Evolutionary conservation across 1,140 invertebrate genomes (phyloP).

Genomic region (Lepidurus apus): DNA sequence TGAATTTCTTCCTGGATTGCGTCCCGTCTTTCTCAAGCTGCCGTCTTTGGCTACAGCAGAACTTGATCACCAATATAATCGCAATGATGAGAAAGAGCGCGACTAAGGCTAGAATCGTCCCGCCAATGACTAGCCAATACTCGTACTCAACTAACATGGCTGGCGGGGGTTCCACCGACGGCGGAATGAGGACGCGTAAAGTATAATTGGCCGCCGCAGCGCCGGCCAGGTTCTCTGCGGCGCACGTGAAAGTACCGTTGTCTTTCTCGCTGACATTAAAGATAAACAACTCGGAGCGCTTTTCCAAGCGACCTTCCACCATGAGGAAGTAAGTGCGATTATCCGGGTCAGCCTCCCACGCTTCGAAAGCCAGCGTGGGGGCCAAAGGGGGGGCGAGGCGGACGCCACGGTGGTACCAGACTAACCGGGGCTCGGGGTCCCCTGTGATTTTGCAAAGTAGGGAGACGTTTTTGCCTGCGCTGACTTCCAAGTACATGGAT

Average conservation of each 20-base stretch:
- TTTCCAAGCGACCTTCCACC: constrained; percentile 61
- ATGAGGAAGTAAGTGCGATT: constrained; percentile 53
- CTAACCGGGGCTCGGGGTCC: constrained; percentile 66
- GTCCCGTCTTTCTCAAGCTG: constrained; percentile 20
- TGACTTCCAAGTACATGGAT: constrained; percentile 64
- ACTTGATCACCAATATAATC: constrained; percentile 54
- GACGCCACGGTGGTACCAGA: constrained; percentile 69
- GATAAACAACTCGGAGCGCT: constrained; percentile 67
- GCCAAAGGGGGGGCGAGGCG: constrained; percentile 32
- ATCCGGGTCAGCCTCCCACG: constrained; percentile 22
- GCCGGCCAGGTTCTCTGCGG: constrained; percentile 75
- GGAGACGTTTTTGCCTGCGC: constrained; percentile 70
- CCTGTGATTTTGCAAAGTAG: constrained; percentile 70
- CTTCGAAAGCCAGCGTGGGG: constrained; percentile 17
- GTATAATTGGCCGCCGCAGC: constrained; percentile 68
- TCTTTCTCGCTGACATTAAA: constrained; percentile 65
- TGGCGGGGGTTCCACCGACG: constrained; percentile 37
- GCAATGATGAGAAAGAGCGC: constrained; percentile 53
- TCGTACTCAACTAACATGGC: constrained; percentile 58
- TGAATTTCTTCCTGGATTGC: constrained; percentile 12
- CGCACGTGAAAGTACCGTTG: constrained; percentile 73
- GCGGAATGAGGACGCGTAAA: constrained; percentile 60
- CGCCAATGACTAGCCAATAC: constrained; percentile 49
- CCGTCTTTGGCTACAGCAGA: constrained; percentile 57
- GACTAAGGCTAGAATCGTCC: constrained; percentile 52